Conservation (phyloP, 2,888 invertebrate genomes). For the Ctena decussata region DNA sequence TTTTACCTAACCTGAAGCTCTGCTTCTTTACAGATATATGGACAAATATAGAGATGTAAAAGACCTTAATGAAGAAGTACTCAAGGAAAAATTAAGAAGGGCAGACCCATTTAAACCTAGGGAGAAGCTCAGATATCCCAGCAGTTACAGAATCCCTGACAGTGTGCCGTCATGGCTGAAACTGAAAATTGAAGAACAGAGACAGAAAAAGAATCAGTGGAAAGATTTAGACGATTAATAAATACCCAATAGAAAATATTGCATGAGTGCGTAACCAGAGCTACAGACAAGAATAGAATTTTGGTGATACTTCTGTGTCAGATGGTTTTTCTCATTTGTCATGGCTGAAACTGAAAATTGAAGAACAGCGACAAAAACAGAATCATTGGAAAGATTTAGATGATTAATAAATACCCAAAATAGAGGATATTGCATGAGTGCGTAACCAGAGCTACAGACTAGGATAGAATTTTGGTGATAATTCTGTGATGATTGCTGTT, state of each 20-base stretch:
- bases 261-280: too few relatives aligned
- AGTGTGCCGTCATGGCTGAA: slow-evolving; percentile 81
- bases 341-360: slow-evolving; percentile 78
- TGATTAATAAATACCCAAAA: slow-evolving; percentile 51
- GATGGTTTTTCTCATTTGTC: too few relatives aligned
- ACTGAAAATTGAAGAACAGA: slow-evolving; percentile 65
- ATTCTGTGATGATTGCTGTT: too few relatives aligned
- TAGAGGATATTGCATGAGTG: too few relatives aligned
- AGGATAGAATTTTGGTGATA: too few relatives aligned
- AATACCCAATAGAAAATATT: too few relatives aligned
- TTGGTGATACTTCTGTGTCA: too few relatives aligned
- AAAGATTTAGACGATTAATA: slow-evolving; percentile 64
- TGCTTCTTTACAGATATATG: slow-evolving; percentile 90
- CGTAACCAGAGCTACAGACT: too few relatives aligned
- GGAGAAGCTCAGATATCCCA: slow-evolving; percentile 76
- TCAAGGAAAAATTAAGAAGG: slow-evolving; percentile 93
- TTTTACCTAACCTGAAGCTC: too few relatives aligned
- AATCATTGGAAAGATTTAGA: slow-evolving; percentile 76
- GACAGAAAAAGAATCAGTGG: slow-evolving; percentile 74
- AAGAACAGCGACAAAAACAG: slow-evolving; percentile 61
- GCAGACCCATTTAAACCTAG: slow-evolving; percentile 92
- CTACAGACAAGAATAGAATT: too few relatives aligned
- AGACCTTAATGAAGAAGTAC: slow-evolving; percentile 95
- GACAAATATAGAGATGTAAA: slow-evolving; percentile 97
- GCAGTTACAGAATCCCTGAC: slow-evolving; percentile 59